Conservation (phyloP, 2,888 invertebrate genomes). For the Aspidiotus rigidus region DNA sequence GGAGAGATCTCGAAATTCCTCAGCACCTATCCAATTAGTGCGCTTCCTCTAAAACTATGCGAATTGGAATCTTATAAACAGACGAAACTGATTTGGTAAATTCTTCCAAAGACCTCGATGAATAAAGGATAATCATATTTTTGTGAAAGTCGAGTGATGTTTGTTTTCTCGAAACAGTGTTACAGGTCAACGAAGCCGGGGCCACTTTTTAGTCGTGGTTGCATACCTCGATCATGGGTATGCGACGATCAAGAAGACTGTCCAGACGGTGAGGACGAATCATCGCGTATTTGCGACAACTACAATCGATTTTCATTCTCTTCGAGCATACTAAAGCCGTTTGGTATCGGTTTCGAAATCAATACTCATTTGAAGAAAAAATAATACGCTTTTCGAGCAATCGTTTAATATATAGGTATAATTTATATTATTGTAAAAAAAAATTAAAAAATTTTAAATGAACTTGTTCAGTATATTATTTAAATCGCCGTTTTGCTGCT, state of each 20-base stretch:
- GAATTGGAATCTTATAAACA: background rate
- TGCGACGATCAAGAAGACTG: constrained; percentile 44
- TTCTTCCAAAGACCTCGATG: background rate
- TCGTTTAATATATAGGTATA: background rate
- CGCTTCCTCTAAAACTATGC: too few relatives aligned
- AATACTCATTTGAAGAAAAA: constrained; percentile 23
- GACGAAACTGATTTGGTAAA: background rate
- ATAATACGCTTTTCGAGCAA: background rate
- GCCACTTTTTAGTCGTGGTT: constrained; percentile 36
- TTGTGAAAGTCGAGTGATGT: background rate
- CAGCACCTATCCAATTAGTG: too few relatives aligned
- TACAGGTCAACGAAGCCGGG: constrained; percentile 29
- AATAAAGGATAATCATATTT: background rate
- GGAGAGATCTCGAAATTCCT: too few relatives aligned
- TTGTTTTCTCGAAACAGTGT: constrained; percentile 26
- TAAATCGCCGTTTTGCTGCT: background rate
- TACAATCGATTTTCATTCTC: constrained; percentile 18
- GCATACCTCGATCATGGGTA: constrained; percentile 42
- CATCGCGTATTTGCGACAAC: constrained; percentile 25
- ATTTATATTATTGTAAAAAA: background rate
- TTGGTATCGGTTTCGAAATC: constrained; percentile 30
- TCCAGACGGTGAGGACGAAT: constrained; percentile 43
- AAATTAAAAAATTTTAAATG: background rate
- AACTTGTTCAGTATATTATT: too few relatives aligned
- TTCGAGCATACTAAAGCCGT: constrained; percentile 24